Evolutionary conservation across 2,888 invertebrate species (phyloP), one percentile per base, ranked within the genome.

Genomic region (Amphimallon solstitiale): DNA sequence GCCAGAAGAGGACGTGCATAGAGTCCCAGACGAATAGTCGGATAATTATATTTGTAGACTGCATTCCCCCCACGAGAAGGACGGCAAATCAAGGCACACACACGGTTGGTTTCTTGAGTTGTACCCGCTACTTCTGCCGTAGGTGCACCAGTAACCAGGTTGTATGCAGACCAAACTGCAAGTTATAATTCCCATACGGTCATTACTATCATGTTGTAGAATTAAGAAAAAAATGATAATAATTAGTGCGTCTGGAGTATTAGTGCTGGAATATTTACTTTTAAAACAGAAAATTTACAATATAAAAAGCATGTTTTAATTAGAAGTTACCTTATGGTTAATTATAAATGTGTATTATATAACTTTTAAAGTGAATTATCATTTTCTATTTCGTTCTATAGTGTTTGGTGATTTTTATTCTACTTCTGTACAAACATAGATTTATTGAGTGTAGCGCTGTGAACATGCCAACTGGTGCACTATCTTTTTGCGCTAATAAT

Each of bases 21-120:
- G 51, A 35, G 34, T 40, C 49, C 29, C 35, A 66, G 52, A 56
- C 56, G 49, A 34, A 29, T 14, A 49, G 23, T 34, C 35, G 52
- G 60, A 61, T 67, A 67, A 63, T 63, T 67, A 67, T 67, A 63
- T 63, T 67, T 67, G 66, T 67, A 67, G 48, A 46, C 48, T 48
- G 56, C 54, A 37, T 48, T 54, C 63, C 63, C 66, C 63, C 51
- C 61, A 63, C 59, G 51, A 49, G 29, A 49, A 61, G 35, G 62
- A 62, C 34, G 49, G 49, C 35, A 48, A 19, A 21, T 12, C 48
- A 15, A 21, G 54, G 15, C 54, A 45, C 45, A 38, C 35, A 29
- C 38, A 29, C 23, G 35, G n/a, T 51, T 21, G 60, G n/a, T 61
- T 21, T 23, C 59, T 35, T 29, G 17, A 46, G 49, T 38, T 51